Evolutionary conservation across 2,797 vertebrate species (phyloP).

Genomic region (Balearica regulorum): DNA sequence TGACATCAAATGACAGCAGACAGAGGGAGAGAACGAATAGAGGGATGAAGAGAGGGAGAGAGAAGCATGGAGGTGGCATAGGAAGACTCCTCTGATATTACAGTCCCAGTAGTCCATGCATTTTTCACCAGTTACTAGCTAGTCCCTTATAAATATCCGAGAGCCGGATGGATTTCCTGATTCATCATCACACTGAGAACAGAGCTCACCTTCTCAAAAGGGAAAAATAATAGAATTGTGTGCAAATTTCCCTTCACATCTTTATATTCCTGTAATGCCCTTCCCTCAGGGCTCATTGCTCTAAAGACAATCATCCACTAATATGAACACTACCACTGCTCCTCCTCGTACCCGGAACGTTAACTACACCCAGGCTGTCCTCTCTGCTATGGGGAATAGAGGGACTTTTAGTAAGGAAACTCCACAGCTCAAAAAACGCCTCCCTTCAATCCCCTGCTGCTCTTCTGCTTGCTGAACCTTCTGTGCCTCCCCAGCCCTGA

Average conservation of each 20-base stretch:
- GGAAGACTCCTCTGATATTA: constrained; percentile 19
- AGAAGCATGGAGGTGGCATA: not conserved
- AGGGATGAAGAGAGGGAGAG: not conserved
- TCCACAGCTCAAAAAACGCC: not conserved
- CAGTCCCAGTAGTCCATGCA: constrained; percentile 41
- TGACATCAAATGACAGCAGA: not conserved
- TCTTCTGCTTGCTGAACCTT: not conserved
- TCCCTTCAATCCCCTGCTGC: constrained; percentile 7
- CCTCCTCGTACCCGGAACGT: not conserved
- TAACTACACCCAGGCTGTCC: constrained; percentile 20
- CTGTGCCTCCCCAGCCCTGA: not conserved
- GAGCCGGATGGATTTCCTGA: constrained; percentile 56
- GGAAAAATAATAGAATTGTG: constrained; percentile 54
- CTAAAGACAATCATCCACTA: constrained; percentile 58
- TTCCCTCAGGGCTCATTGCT: constrained; percentile 67
- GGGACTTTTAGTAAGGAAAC: not conserved
- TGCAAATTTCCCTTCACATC: constrained; percentile 52
- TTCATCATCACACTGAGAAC: constrained; percentile 40
- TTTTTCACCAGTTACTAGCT: constrained; percentile 62
- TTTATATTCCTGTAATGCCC: constrained; percentile 61
- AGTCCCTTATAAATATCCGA: constrained; percentile 64
- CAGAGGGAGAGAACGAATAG: not conserved
- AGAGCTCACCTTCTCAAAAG: constrained; percentile 60
- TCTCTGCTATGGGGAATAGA: constrained; percentile 24
- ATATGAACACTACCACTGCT: constrained; percentile 5